These are phyloP conservation scores for Carcina quercana DNA, from an alignment of 2,888 invertebrate species.

Conservation along the genomic window DNA sequence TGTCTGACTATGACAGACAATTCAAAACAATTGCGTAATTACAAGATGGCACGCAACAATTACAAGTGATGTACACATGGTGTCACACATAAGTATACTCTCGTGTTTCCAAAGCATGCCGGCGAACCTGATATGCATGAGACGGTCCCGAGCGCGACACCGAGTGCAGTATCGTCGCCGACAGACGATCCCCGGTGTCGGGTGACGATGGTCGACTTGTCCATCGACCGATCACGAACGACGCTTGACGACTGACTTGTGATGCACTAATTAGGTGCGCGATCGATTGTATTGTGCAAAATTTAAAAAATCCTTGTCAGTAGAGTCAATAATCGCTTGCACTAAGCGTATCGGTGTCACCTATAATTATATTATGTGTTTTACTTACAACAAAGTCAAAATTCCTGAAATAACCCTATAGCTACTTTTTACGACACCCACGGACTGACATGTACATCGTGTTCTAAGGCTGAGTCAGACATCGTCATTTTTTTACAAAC, in stretches of 20 bases:
- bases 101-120: constrained; percentile 44
- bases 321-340: too few species aligned
- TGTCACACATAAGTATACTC: constrained; percentile 19
- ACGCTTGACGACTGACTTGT: constrained; percentile 46
- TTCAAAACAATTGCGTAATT: neutral
- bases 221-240: constrained; percentile 50
- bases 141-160: constrained; percentile 55
- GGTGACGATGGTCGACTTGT: constrained; percentile 56
- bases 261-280: constrained; percentile 32
- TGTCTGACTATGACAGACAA: neutral
- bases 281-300: constrained; percentile 12
- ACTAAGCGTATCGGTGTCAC: too few species aligned
- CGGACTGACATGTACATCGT: too few species aligned
- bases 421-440: too few species aligned
- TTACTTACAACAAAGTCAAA: too few species aligned
- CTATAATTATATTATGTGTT: too few species aligned
- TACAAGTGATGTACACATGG: too few species aligned
- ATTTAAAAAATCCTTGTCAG: too few species aligned
- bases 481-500: too few species aligned
- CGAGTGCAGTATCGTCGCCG: constrained; percentile 64
- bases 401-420: too few species aligned
- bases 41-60: neutral
- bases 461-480: too few species aligned
- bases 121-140: constrained; percentile 56
- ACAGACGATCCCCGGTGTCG: constrained; percentile 50